Base-by-base conservation (phyloP, 1,140 invertebrate species). In the Hydropsyche tenuis region DNA sequence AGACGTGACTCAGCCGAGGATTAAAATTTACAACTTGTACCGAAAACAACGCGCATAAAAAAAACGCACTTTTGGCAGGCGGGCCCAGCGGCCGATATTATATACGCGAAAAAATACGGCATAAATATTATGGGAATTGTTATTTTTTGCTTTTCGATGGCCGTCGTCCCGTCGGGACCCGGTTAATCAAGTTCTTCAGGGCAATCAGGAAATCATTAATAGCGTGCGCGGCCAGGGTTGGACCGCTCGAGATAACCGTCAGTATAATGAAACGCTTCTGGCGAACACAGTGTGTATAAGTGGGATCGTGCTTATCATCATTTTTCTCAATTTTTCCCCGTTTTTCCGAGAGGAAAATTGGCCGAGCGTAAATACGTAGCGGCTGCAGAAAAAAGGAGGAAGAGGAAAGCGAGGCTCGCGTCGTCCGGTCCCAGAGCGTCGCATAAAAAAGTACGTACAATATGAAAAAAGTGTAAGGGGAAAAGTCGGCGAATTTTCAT, bases 181-280 rank as follows among this genome's bases (percentile, higher is more conserved):
- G 30, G 60, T 42, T 63, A 63, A 63, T 63, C 60, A 63, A 63
- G 60, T 63, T 63, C 30, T 63, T 27, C 60, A 37, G 30, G 30
- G 65, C 43, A 69, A 70, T 70, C 45, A 70, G 48, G 51, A 70
- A 42, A 70, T 70, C 69, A 70, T 70, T 70, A 70, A 56, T 43
- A 51, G 45, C 43, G 16, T 45, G 42, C 14, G 70, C 22, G 6
- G 27, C 27, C 20, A 25, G 45, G 27, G 22, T 46, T 16, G 27
- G 14, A 14, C 56, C 18, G 22, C 25, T 46, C 63, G 16, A 63
- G 72, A 73, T 73, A 73, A 68, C 71, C 60, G 60, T 65, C 45
- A 37, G 71, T 66, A 73, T 73, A 73, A 73, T 73, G 69, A 73
- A 69, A 68, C 72, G 64, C 63, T 69, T 69, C 46, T 46, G 30